Base-by-base conservation (phyloP, 1,140 invertebrate species). In the Phortica variegata region DNA sequence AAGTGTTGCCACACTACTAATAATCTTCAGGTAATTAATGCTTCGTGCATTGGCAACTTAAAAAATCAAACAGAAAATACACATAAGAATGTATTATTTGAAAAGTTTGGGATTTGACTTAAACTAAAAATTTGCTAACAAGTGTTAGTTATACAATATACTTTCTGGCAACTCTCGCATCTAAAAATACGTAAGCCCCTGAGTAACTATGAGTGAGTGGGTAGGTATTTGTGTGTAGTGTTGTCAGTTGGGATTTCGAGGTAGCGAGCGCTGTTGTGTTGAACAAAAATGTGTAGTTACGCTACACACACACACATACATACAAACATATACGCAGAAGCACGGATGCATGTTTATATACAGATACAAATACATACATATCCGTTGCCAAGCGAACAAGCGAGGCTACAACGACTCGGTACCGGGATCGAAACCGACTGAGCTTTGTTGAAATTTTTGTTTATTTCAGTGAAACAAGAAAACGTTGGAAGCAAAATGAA, bases 251-350 rank as follows among this genome's bases (percentile, higher is more conserved):
- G 63, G 63, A 68, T 68, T 68, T 68, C 51, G 60, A 59, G 23
- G 58, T 68, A 65, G 59, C 59, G 61, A 58, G 34, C 36, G 45
- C 49, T 53, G 58, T 49, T 56, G 60, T 57, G 63, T 66, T 62
- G 63, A 63, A 68, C 63, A 66, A 68, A 68, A 68, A 68, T 57
- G 63, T 68, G 68, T 57, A 62, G 62, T 66, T 66, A 60, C 63
- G 68, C 63, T 51, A 56, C 61, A 39, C 52, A 54, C 47, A 5
- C 17, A 51, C 40, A 41, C 45, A 49, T 10, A 47, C 16, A 44
- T 19, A 44, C 36, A 46, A 23, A 47, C 42, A 42, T 31, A 42
- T n/a, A 31, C 29, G n/a, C 29, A 31, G 7, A 31, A 29, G 37
- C 45, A 23, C 29, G 36, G 26, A 38, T 47, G 36, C 31, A 44